Evolutionary conservation across 2,888 invertebrate genomes (phyloP), one percentile per base, ranked within the genome.

Genomic region (Diachrysia chrysitis): DNA sequence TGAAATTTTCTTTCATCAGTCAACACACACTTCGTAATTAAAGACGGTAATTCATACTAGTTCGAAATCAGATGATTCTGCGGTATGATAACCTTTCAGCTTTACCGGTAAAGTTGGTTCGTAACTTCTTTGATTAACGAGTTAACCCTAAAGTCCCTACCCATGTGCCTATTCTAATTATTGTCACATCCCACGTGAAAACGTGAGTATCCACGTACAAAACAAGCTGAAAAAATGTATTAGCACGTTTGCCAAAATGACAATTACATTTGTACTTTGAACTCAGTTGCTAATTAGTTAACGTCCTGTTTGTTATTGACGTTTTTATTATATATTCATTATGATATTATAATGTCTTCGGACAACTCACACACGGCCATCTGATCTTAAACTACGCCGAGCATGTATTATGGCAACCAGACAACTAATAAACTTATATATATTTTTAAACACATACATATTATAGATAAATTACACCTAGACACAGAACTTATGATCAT

Each of bases 231-330:
- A 67, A 53, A 53, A 57, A 51, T 51, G 7, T 53, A 61, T 60
- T 61, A 65, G 35, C 23, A 67, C 57, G 66, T 58, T 32, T 71
- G 71, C 71, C 81, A 80, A 74, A 66, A 63, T 29, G 10, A 70
- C 61, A 19, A 16, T 70, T 48, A 25, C 25, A 17, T 6, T 58
- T 73, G 62, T 68, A 65, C 64, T 63, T 73, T 73, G 59, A n/a
- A 63, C 51, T 21, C 64, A 23, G 61, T 63, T 21, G 54, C 55
- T 66, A 42, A 71, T 62, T 54, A 58, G 48, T 66, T 25, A 25
- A 1, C 21, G 37, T 58, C 46, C 14, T 48, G 37, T 14, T 16
- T 51, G 12, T 58, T 35, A 46, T 12, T 21, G 25, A 37, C 29
- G 7, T 6, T n/a, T n/a, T n/a, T 14, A 14, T 53, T 60, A 56